Evolutionary conservation across 2,113 vertebrate genomes (phyloP).

Genomic region (Benitochromis conjunctus): DNA sequence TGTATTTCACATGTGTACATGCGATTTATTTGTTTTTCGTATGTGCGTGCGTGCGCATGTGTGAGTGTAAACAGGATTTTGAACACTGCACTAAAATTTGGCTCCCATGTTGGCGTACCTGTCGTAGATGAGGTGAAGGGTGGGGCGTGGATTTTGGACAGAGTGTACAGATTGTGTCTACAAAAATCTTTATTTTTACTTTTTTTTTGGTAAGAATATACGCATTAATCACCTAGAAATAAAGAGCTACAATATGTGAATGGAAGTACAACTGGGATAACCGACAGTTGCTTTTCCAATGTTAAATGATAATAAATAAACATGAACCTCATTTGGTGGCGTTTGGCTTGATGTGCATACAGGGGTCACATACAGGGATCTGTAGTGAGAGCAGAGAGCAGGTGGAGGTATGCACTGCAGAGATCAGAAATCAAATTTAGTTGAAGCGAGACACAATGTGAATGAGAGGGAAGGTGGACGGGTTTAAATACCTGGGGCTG

Average conservation of each 20-base stretch:
- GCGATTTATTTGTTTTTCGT: slow-evolving; percentile 58
- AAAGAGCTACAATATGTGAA: slow-evolving; percentile 73
- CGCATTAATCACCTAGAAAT: slow-evolving; percentile 72
- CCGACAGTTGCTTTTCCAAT: slow-evolving; percentile 71
- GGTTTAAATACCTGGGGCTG: not conserved
- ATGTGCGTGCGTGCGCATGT: slow-evolving; percentile 1
- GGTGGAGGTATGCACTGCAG: not conserved
- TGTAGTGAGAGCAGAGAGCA: not conserved
- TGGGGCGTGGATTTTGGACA: slow-evolving; percentile 34
- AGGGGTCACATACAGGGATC: not conserved
- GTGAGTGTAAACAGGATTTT: slow-evolving; percentile 61
- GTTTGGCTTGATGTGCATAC: not conserved
- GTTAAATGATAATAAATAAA: slow-evolving; percentile 73
- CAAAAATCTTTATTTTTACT: not conserved
- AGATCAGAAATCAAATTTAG: not conserved
- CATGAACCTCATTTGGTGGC: slow-evolving; percentile 43
- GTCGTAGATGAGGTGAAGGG: slow-evolving; percentile 29
- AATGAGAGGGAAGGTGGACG: not conserved
- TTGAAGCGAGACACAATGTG: not conserved
- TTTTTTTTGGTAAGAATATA: slow-evolving; percentile 66
- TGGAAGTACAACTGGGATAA: slow-evolving; percentile 59
- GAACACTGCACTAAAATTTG: slow-evolving; percentile 74
- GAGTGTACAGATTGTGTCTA: slow-evolving; percentile 59
- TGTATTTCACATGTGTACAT: slow-evolving; percentile 57
- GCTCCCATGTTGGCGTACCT: slow-evolving; percentile 58